phyloP scores from a whole-genome alignment of 2,797 vertebrate genomes.

The Sebastiscus tertius region DNA sequence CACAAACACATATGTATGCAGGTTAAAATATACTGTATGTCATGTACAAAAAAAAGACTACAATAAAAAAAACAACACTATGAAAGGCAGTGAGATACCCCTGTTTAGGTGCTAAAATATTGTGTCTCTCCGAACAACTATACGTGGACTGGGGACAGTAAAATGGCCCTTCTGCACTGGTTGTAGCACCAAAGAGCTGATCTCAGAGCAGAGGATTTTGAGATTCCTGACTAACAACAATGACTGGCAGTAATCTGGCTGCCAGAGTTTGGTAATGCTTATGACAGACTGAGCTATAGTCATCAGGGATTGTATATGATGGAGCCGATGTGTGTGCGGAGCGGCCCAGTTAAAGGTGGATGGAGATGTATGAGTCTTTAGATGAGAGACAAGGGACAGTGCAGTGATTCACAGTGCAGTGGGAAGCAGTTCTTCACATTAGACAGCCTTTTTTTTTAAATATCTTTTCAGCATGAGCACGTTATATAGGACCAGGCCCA shows the following conservation, averaged over 20 bases:
- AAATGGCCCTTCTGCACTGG: constrained; percentile 40
- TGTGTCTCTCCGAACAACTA: constrained; percentile 42
- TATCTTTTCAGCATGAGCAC: constrained; percentile 34
- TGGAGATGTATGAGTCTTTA: constrained; percentile 1
- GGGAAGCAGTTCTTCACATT: constrained; percentile 63
- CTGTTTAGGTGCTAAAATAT: constrained; percentile 50
- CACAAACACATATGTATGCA: constrained; percentile 81
- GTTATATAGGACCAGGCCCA: constrained; percentile 17
- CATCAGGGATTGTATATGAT: constrained; percentile 9
- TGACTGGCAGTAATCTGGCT: constrained; percentile 45
- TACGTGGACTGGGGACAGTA: constrained; percentile 46
- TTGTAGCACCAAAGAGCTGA: constrained; percentile 63
- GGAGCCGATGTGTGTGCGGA: constrained; percentile 6
- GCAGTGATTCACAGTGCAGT: constrained; percentile 68
- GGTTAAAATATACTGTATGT: constrained; percentile 75
- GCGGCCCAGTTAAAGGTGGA: constrained; percentile 19
- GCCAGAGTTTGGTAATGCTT: constrained; percentile 29
- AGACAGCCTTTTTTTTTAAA: constrained; percentile 24
- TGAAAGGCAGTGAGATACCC: constrained; percentile 74
- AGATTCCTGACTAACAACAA: constrained; percentile 52
- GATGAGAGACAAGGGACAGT: constrained; percentile 25
- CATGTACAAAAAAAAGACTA: constrained; percentile 76
- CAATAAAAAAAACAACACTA: constrained; percentile 59
- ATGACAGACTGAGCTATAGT: constrained; percentile 34
- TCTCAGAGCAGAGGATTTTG: constrained; percentile 43